Evolutionary conservation across 2,888 invertebrate species (phyloP).

Genomic region (Eupithecia pulchellata): DNA sequence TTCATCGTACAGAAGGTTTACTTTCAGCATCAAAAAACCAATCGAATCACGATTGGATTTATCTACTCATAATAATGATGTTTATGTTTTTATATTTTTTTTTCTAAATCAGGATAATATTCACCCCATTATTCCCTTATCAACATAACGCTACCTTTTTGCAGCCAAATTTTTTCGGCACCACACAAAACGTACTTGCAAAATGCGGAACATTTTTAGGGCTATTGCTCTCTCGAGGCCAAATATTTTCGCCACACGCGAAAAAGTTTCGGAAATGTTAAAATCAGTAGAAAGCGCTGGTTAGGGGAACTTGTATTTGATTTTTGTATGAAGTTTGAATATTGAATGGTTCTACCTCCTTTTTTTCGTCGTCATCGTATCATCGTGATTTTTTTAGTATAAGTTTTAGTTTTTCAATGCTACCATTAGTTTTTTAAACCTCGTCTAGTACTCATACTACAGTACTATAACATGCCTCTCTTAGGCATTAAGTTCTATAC

Average conservation of each 20-base stretch:
- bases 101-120: conserved; percentile 4
- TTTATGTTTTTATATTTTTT: neutral
- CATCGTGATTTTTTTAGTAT: neutral
- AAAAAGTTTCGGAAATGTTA: conserved; percentile 18
- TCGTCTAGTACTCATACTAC: no score
- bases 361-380: neutral
- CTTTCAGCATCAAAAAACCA: neutral
- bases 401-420: neutral
- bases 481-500: no score
- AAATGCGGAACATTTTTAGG: conserved; percentile 25
- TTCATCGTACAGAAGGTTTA: neutral
- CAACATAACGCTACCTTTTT: conserved; percentile 11
- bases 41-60: no score
- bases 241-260: conserved; percentile 17
- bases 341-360: neutral
- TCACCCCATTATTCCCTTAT: conserved; percentile 10
- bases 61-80: no score
- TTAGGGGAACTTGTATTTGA: conserved; percentile 3
- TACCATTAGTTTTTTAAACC: neutral
- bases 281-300: conserved; percentile 11
- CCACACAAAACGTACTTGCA: conserved; percentile 17
- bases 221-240: conserved; percentile 20
- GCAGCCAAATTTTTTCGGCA: conserved; percentile 18
- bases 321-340: neutral
- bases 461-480: no score